Evolutionary conservation across 2,888 invertebrate genomes (phyloP).

Genomic region (Drosophila tanythrix): DNA sequence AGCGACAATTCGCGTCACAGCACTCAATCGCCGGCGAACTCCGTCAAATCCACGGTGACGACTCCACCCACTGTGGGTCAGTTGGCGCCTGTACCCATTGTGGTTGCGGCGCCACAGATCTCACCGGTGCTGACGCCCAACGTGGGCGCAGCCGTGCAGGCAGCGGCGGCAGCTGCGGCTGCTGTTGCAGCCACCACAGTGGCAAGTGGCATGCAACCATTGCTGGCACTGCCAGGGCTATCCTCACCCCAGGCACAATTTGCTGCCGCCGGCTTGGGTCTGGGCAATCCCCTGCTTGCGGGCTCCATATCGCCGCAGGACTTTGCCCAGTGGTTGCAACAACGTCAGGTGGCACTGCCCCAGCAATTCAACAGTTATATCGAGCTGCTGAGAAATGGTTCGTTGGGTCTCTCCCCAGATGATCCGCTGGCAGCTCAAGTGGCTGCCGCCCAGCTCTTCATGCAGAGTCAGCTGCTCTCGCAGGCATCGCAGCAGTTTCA

Average conservation of each 20-base stretch:
- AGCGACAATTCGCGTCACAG: slow-evolving; percentile 84
- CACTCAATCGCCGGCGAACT: slow-evolving; percentile 78
- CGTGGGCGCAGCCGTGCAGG: slow-evolving; percentile 34
- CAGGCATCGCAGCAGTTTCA: slow-evolving; percentile 94
- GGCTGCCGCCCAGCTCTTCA: slow-evolving; percentile 89
- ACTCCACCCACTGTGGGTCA: slow-evolving; percentile 47
- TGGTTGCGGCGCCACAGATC: slow-evolving; percentile 41
- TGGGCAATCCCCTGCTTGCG: slow-evolving; percentile 72
- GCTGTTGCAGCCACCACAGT: slow-evolving; percentile 49
- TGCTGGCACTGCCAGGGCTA: slow-evolving; percentile 69
- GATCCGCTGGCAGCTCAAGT: slow-evolving; percentile 83
- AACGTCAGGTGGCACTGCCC: slow-evolving; percentile 84
- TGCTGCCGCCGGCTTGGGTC: slow-evolving; percentile 70
- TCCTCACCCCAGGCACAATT: slow-evolving; percentile 78
- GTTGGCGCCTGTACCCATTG: slow-evolving; percentile 13
- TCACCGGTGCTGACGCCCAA: slow-evolving; percentile 49
- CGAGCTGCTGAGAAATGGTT: slow-evolving; percentile 82
- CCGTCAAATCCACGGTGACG: slow-evolving; percentile 59
- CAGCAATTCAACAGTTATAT: slow-evolving; percentile 85
- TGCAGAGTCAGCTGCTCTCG: slow-evolving; percentile 91
- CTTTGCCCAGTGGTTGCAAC: slow-evolving; percentile 81
- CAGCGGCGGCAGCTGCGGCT: slow-evolving; percentile 38
- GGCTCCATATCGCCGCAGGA: slow-evolving; percentile 82
- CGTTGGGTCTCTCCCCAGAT: slow-evolving; percentile 78
- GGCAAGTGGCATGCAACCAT: slow-evolving; percentile 67